These are phyloP conservation scores for Dallia pectoralis DNA, from an alignment of 2,797 vertebrate species.

Conservation along the genomic window DNA sequence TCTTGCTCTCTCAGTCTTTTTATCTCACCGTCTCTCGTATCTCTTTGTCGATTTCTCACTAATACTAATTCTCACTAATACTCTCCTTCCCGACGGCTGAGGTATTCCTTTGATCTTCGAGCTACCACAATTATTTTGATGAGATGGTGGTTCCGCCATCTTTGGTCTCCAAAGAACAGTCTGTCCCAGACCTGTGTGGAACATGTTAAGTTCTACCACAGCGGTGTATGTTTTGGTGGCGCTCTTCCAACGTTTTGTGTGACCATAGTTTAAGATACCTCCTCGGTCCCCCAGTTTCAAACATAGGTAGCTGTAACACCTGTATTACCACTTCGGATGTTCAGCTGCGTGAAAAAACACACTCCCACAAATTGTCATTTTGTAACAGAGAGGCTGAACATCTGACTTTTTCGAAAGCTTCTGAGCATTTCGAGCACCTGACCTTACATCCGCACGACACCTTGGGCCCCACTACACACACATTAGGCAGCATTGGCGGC, in stretches of 20 bases:
- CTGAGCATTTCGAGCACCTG: no score
- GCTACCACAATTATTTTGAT: neutral
- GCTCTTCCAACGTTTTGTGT: neutral
- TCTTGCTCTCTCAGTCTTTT: neutral
- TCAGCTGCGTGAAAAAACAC: no score
- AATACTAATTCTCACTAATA: neutral
- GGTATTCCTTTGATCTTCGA: neutral
- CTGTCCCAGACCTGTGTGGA: neutral
- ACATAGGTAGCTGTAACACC: no score
- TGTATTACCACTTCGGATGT: no score
- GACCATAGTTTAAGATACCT: neutral
- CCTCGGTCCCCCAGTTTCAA: no score
- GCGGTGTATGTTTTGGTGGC: neutral
- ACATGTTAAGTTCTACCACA: neutral
- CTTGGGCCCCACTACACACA: no score
- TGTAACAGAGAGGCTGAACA: no score
- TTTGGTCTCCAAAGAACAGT: neutral
- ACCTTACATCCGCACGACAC: no score
- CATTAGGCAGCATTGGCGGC: no score
- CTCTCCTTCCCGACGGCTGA: neutral
- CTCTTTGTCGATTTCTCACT: neutral
- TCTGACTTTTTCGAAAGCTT: no score
- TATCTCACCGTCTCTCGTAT: neutral
- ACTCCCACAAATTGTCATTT: no score
- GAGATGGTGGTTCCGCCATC: neutral